Evolutionary conservation across 1,140 invertebrate genomes (phyloP).

Genomic region (Bombus haemorrhoidalis): DNA sequence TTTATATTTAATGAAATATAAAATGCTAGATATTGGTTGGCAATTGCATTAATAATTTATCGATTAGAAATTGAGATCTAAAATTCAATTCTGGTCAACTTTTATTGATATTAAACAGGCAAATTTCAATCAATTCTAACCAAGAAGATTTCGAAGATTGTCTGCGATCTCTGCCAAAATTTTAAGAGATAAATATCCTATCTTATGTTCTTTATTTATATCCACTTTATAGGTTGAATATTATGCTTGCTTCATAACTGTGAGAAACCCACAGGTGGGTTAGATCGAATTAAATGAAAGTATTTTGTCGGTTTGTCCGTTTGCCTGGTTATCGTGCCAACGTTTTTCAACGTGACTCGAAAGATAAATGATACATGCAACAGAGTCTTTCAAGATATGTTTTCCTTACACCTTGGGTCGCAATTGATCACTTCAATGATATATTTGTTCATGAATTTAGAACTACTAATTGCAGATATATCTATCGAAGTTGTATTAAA

Average conservation of each 20-base stretch:
- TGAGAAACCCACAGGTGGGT: not conserved
- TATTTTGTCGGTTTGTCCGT: not conserved
- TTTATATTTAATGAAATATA: too few species aligned
- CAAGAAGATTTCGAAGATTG: not conserved
- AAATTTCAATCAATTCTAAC: not conserved
- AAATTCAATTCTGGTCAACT: not conserved
- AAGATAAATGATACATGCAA: slow-evolving; percentile 24
- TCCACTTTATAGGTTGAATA: not conserved
- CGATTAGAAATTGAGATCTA: not conserved
- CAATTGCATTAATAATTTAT: too few species aligned
- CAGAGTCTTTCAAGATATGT: slow-evolving; percentile 13
- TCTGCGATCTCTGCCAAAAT: not conserved
- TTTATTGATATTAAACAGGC: not conserved
- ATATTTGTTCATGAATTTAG: not conserved
- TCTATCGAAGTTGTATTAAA: not conserved
- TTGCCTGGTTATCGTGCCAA: slow-evolving; percentile 31
- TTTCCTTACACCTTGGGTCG: not conserved
- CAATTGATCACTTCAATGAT: not conserved
- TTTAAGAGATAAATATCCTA: not conserved
- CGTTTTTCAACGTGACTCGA: slow-evolving; percentile 13
- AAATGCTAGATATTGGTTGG: too few species aligned
- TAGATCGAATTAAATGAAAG: not conserved
- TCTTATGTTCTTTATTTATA: not conserved
- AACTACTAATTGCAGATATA: not conserved
- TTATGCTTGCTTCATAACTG: not conserved